These are phyloP conservation scores for Chondrosia reniformis DNA, from an alignment of 37 sponge, comb jelly and placozoan species.

Conservation along the genomic window DNA sequence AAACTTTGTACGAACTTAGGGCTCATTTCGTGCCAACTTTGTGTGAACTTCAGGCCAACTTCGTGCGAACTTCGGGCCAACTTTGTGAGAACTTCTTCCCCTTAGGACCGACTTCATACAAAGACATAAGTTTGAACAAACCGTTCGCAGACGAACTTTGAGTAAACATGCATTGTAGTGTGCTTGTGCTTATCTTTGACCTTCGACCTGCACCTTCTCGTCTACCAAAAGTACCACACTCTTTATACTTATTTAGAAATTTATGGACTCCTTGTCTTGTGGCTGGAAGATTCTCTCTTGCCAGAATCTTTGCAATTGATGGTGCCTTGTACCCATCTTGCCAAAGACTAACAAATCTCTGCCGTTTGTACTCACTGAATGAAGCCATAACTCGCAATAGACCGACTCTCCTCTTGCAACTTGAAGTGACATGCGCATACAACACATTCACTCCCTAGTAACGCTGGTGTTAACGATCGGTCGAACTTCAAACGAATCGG, in stretches of 20 bases:
- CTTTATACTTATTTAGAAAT: slow-evolving; percentile 12
- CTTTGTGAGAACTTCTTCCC: no score
- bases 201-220: slow-evolving; percentile 20
- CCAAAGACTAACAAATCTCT: slow-evolving; percentile 14
- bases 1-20: no score
- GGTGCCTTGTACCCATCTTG: slow-evolving; percentile 17
- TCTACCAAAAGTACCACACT: slow-evolving; percentile 14
- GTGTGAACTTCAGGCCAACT: no score
- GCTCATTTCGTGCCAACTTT: no score
- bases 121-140: no score
- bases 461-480: no score
- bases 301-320: slow-evolving; percentile 11
- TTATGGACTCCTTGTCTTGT: slow-evolving; percentile 14
- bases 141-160: no score
- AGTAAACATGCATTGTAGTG: no score
- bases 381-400: background rate
- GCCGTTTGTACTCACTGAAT: slow-evolving; percentile 16
- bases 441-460: background rate
- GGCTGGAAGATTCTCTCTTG: slow-evolving; percentile 10
- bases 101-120: no score
- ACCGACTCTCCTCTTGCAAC: background rate
- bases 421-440: background rate
- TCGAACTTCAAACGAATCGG: background rate
- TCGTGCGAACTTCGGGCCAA: no score
- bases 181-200: slow-evolving; percentile 24